phyloP scores from a whole-genome alignment of 2,888 invertebrate genomes.

The Terebella lapidaria region DNA sequence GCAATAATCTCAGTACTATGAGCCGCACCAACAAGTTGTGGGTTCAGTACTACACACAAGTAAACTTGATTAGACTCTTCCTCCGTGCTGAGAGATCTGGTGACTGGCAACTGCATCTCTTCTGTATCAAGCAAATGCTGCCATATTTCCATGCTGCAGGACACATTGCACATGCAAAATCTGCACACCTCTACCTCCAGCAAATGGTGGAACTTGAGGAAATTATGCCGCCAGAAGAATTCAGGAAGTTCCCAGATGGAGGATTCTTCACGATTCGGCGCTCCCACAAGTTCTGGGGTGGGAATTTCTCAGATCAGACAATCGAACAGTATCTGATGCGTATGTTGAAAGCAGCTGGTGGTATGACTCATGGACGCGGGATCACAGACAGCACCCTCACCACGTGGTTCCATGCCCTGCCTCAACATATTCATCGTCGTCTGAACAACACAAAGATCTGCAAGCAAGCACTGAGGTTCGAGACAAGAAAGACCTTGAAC shows the following conservation, averaged over 20 bases:
- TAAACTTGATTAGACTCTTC: not conserved
- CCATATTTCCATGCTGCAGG: not conserved
- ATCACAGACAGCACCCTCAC: slow-evolving; percentile 1
- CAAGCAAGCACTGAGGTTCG: not conserved
- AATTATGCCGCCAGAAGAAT: not conserved
- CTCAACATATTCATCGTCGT: not conserved
- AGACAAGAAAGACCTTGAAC: not conserved
- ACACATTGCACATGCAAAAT: not conserved
- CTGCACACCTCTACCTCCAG: not conserved
- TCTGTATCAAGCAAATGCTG: not conserved
- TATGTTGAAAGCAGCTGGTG: not conserved
- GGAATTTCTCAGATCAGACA: not conserved
- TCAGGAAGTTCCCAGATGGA: not conserved
- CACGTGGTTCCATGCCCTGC: not conserved
- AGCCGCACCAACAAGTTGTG: not conserved
- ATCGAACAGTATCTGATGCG: not conserved
- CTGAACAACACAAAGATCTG: not conserved
- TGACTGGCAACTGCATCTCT: not conserved
- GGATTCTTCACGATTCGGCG: not conserved
- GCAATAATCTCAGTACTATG: not conserved
- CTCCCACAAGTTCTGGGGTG: not conserved
- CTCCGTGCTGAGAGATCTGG: not conserved
- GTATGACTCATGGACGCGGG: not conserved
- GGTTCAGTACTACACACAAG: not conserved
- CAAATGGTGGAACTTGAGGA: not conserved